A percentile compares a stretch with the other conserved stretches of the same genome.
Conservation (phyloP, 2,888 invertebrate genomes). For the Serrognathus titanus region DNA sequence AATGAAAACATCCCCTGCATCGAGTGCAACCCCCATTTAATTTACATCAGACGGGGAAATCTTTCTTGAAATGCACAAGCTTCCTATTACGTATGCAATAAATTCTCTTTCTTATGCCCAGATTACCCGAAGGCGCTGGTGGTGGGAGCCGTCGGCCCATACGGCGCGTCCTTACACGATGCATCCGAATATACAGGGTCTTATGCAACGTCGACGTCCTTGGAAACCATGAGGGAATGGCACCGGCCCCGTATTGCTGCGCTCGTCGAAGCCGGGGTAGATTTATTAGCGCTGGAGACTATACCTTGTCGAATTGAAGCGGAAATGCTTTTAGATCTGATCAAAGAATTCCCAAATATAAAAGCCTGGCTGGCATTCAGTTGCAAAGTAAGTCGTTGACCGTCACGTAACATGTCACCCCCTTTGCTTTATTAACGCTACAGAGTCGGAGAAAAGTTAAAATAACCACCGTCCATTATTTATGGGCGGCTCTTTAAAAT, state of each 20-base stretch:
- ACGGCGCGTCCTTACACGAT: slow-evolving; percentile 86
- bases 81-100: neutral
- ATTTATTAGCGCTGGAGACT: slow-evolving; percentile 86
- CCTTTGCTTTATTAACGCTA: too few relatives aligned
- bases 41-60: too few relatives aligned
- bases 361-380: slow-evolving; percentile 89
- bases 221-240: slow-evolving; percentile 70
- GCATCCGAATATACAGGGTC: slow-evolving; percentile 91
- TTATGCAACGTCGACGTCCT: slow-evolving; percentile 65
- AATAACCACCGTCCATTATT: too few relatives aligned
- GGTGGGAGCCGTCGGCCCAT: slow-evolving; percentile 89
- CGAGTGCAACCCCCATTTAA: too few relatives aligned
- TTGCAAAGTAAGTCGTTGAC: slow-evolving; percentile 62
- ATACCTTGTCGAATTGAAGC: slow-evolving; percentile 84
- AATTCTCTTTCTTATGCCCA: slow-evolving; percentile 10
- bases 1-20: too few relatives aligned
- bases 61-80: too few relatives aligned
- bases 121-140: slow-evolving; percentile 56
- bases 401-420: too few relatives aligned
- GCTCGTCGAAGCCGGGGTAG: slow-evolving; percentile 75
- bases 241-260: slow-evolving; percentile 79
- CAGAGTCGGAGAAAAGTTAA: too few relatives aligned
- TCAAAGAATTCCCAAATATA: slow-evolving; percentile 72
- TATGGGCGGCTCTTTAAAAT: too few relatives aligned
- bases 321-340: slow-evolving; percentile 72